These are phyloP conservation scores for Forpus xanthops DNA, from an alignment of 2,797 vertebrate genomes.

Conservation along the genomic window DNA sequence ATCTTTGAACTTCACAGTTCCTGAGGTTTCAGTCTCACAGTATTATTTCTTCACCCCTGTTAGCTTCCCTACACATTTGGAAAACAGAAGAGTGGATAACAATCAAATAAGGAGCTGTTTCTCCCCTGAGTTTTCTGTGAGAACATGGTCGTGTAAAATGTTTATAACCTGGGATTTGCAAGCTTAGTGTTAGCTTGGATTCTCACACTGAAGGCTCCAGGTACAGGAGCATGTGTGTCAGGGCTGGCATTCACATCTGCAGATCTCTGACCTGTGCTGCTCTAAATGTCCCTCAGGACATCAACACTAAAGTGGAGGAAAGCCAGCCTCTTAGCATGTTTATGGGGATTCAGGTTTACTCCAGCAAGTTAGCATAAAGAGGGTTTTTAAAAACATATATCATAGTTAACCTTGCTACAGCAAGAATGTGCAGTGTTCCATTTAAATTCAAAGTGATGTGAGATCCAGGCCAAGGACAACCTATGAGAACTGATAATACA, in stretches of 20 bases:
- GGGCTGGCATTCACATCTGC: not conserved
- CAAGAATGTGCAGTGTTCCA: not conserved
- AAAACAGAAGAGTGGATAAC: not conserved
- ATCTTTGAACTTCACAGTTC: not conserved
- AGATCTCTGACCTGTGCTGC: not conserved
- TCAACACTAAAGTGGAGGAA: not conserved
- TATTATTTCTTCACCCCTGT: not conserved
- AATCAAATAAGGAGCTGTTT: not conserved
- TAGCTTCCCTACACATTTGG: not conserved
- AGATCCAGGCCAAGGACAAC: not conserved
- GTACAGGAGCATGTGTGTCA: not conserved
- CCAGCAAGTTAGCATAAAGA: not conserved
- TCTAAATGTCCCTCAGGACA: not conserved
- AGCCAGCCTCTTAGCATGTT: not conserved
- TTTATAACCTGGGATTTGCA: not conserved
- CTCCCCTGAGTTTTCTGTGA: not conserved
- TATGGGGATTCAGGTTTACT: not conserved
- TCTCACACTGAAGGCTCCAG: rapidly evolving
- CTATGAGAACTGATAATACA: not conserved
- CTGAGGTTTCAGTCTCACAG: not conserved
- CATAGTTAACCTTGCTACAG: not conserved
- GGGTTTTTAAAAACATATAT: not conserved
- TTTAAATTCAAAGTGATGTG: not conserved
- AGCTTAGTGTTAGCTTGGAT: not conserved
- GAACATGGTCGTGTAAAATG: not conserved